phyloP scores from a whole-genome alignment of 2,113 vertebrate genomes.

The Pimephales promelas region DNA sequence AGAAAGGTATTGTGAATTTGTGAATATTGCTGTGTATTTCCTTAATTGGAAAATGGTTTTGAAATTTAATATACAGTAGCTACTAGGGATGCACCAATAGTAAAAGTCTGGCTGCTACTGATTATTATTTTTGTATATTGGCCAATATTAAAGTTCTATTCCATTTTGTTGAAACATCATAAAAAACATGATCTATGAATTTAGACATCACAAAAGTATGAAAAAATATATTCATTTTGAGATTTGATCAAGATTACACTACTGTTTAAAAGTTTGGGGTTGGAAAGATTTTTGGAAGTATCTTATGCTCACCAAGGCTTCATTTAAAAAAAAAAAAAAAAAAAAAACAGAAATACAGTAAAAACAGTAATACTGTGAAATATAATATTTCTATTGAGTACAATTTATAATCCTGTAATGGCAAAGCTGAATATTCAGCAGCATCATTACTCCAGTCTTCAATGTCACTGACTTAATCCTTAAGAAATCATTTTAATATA shows the following conservation, averaged over 20 bases:
- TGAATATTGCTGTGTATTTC: not conserved
- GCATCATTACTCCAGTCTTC: not conserved
- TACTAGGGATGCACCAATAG: not conserved
- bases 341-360: not conserved
- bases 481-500: not conserved
- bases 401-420: not conserved
- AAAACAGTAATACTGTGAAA: not conserved
- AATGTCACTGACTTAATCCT: not conserved
- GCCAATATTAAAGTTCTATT: not conserved
- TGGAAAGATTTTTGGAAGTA: not conserved
- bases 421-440: not conserved
- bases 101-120: not conserved
- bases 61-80: no score
- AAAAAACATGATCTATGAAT: not conserved
- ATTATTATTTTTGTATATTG: not conserved
- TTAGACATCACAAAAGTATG: not conserved
- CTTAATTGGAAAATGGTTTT: no score
- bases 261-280: no score
- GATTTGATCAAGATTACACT: not conserved
- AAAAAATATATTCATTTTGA: not conserved
- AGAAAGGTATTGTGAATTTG: slow-evolving; percentile 34
- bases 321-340: no score
- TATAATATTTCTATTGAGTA: not conserved
- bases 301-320: not conserved
- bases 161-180: not conserved